Conservation (phyloP, 2,888 invertebrate species). For the Cyclophora albipunctata region DNA sequence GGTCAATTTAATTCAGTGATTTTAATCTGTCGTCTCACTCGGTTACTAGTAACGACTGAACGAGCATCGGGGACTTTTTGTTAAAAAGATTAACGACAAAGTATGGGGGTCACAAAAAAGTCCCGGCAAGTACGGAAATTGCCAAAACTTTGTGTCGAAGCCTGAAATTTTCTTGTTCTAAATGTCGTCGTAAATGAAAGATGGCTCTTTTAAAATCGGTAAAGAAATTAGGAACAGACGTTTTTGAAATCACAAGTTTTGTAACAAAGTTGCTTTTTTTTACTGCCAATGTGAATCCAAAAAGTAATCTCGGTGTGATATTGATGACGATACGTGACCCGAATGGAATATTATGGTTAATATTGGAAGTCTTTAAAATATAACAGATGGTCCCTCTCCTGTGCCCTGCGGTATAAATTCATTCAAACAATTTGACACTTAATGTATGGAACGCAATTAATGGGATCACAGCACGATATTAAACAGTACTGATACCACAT, state of each 20-base stretch:
- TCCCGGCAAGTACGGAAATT: conserved; percentile 67
- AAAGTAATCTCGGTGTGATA: conserved; percentile 4
- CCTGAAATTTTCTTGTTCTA: conserved; percentile 71
- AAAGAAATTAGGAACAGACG: conserved; percentile 73
- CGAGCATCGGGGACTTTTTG: conserved; percentile 61
- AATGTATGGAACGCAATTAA: no score
- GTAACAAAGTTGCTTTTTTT: conserved; percentile 39
- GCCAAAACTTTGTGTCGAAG: conserved; percentile 71
- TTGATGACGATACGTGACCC: neutral
- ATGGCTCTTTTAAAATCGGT: conserved; percentile 71
- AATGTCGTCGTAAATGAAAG: conserved; percentile 73
- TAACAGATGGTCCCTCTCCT: no score
- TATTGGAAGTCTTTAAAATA: no score
- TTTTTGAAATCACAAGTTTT: conserved; percentile 68
- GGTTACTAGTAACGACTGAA: conserved; percentile 52
- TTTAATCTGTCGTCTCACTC: conserved; percentile 58
- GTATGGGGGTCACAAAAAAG: conserved; percentile 66
- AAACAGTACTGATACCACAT: no score
- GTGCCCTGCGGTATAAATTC: no score
- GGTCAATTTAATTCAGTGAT: conserved; percentile 43
- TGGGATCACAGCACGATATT: no score
- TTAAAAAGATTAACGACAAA: conserved; percentile 70
- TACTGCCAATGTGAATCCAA: conserved; percentile 3
- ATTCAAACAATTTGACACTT: no score
- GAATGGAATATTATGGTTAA: no score